phyloP scores from a whole-genome alignment of 1,140 invertebrate species.

The Mya arenaria region DNA sequence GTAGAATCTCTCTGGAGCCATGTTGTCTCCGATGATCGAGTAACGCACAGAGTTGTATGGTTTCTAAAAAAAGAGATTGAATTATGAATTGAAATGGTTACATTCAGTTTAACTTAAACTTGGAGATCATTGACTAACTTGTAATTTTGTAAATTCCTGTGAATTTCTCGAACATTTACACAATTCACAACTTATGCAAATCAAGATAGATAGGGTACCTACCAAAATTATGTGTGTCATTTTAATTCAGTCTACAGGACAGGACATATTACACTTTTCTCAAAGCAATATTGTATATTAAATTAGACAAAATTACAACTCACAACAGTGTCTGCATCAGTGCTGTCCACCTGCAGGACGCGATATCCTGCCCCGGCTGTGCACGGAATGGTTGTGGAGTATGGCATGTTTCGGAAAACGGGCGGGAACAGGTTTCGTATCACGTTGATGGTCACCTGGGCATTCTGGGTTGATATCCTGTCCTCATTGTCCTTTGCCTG shows the following conservation, averaged over 20 bases:
- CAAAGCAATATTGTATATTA: too few relatives aligned
- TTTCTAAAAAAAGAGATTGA: conserved; percentile 57
- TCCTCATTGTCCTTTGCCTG: conserved; percentile 59
- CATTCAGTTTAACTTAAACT: too few relatives aligned
- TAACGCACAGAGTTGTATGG: conserved; percentile 67
- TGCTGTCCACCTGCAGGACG: conserved; percentile 61
- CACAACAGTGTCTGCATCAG: conserved; percentile 82
- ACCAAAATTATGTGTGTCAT: too few relatives aligned
- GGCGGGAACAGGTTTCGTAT: conserved; percentile 63
- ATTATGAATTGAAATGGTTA: too few relatives aligned
- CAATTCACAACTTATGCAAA: too few relatives aligned
- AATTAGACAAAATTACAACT: conserved; percentile 20
- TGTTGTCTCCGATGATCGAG: conserved; percentile 73
- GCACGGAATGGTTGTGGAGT: conserved; percentile 43
- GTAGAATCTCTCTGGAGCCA: conserved; percentile 60
- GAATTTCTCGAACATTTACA: too few relatives aligned
- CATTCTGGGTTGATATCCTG: conserved; percentile 33
- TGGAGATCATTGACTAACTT: too few relatives aligned
- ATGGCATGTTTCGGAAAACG: conserved; percentile 56
- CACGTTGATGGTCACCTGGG: conserved; percentile 63
- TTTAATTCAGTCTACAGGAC: too few relatives aligned
- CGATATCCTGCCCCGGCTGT: not conserved
- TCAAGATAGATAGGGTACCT: too few relatives aligned
- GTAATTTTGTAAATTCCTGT: too few relatives aligned
- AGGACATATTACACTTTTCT: too few relatives aligned